Base-by-base conservation (phyloP, 2,888 invertebrate genomes). In the Synanthedon vespiformis region DNA sequence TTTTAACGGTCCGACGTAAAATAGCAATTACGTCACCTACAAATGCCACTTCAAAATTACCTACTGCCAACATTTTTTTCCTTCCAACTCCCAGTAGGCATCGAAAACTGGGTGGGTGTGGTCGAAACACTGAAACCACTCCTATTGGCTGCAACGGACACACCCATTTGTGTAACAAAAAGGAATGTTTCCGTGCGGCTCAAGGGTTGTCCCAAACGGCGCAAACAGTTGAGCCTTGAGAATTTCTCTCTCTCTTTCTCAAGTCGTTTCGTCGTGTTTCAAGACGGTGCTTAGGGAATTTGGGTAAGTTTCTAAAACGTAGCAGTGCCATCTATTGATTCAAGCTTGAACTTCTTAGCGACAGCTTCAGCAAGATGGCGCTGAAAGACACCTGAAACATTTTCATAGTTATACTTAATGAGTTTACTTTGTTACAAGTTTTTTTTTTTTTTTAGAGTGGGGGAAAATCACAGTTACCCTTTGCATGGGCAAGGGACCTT, bases 81-180 rank as follows among this genome's bases (percentile, higher is more conserved):
- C 72, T 70, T 72, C 61, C 77, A 84, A 85, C 60, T 86, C 87
- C 87, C 87, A 64, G 87, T 87, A 87, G 87, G 87, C 86, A 87
- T 78, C 69, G 74, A 74, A 77, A 83, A 82, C 78, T 68, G 69
- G 71, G 72, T 85, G 73, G 85, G 86, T 70, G 86, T 84, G 83
- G 79, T 71, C 74, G 62, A 56, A 53, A 57, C 56, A 59, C 55
- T 53, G 57, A 66, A 70, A 70, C 72, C 72, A 69, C 76, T 76
- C 80, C 80, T 73, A 88, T 84, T 85, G 84, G 86, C 61, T 60
- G 70, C 57, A 56, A 50, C 55, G 61, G 65, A 74, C 71, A 84
- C 86, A 73, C 87, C 87, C 76, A 81, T 73, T 60, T 53, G 59
- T 60, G 62, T 70, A 63, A 72, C 74, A 80, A 81, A 81, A 85